phyloP scores from a whole-genome alignment of 1,140 invertebrate genomes.

The Tetramorium parvispinum region DNA sequence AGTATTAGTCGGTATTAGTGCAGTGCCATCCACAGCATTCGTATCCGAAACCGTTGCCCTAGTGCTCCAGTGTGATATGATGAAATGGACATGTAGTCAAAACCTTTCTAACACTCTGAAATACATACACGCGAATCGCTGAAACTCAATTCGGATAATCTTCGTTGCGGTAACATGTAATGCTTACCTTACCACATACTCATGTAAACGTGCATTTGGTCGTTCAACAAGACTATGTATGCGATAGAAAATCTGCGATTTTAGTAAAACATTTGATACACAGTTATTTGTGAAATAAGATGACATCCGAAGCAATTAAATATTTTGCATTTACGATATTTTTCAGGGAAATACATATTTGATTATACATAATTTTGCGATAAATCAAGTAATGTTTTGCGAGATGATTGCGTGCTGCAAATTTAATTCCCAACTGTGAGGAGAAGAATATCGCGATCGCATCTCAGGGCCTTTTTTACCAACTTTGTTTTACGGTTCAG shows the following conservation, averaged over 20 bases:
- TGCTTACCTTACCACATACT: slow-evolving; percentile 24
- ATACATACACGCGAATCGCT: slow-evolving; percentile 32
- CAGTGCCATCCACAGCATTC: slow-evolving; percentile 7
- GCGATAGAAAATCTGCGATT: neutral
- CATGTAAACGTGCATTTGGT: slow-evolving; percentile 33
- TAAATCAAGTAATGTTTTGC: slow-evolving; percentile 3
- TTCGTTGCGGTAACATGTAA: slow-evolving; percentile 34
- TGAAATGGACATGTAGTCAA: slow-evolving; percentile 48
- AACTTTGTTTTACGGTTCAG: slow-evolving; percentile 43
- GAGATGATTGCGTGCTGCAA: neutral
- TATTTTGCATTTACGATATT: neutral
- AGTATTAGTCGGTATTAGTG: slow-evolving; percentile 58
- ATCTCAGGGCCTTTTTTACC: neutral
- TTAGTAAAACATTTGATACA: neutral
- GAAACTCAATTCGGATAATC: slow-evolving; percentile 53
- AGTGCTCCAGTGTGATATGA: slow-evolving; percentile 5
- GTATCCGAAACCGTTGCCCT: slow-evolving; percentile 18
- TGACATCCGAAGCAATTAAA: neutral
- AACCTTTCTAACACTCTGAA: slow-evolving; percentile 44
- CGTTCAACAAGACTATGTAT: neutral
- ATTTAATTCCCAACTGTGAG: neutral
- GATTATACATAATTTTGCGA: neutral
- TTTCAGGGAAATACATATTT: neutral
- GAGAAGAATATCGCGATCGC: slow-evolving; percentile 8
- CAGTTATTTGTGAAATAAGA: neutral